Base-by-base conservation (phyloP, 2,113 vertebrate species). In the Caracal caracal region DNA sequence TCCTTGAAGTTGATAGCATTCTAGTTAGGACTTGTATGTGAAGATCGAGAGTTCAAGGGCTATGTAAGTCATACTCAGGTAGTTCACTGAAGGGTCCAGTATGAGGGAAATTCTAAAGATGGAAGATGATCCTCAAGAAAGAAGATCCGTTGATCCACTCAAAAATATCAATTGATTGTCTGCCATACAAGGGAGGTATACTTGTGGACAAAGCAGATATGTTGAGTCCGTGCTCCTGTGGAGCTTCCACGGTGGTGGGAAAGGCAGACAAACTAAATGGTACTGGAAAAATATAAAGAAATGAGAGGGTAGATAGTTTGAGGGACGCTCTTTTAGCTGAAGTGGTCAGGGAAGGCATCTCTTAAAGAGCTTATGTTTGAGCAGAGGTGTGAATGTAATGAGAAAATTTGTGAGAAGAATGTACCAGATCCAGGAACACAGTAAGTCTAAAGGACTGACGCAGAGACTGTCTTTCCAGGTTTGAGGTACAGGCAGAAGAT, bases 1-100 rank as follows among this genome's bases (percentile, higher is more conserved):
- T 61, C 51, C 20, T 75, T 87, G 66, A 90, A 92, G 80, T 70
- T 83, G 76, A 93, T 92, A 20, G 5, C 19, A 66, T 87, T 95
- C 37, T 93, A 33, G 26, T 82, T 78, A 79, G 51, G 10, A 66
- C 70, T 22, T 70, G 47, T 65, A 33, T 15, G 51, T 63, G 33
- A 86, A 86, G 43, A 90, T 9, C 71, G 3, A 10, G 19, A 15
- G 5, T 43, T 66, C 53, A 89, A 76, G 22, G 19, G 35, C 35
- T n/a, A 40, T 30, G 10, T 43, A 93, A 73, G 53, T 83, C 65
- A 87, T 71, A 19, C 30, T 76, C n/a, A n/a, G 63, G 26, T 70
- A 65, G 80, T 93, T 93, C 16, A 84, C 59, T 71, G 33, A 85
- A 93, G 40, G 11, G 10, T 90, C 19, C 28, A 51, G 15, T 61